Evolutionary conservation across 2,797 vertebrate genomes (phyloP), one percentile per base, ranked within the genome.

Genomic region (Zalophus californianus): DNA sequence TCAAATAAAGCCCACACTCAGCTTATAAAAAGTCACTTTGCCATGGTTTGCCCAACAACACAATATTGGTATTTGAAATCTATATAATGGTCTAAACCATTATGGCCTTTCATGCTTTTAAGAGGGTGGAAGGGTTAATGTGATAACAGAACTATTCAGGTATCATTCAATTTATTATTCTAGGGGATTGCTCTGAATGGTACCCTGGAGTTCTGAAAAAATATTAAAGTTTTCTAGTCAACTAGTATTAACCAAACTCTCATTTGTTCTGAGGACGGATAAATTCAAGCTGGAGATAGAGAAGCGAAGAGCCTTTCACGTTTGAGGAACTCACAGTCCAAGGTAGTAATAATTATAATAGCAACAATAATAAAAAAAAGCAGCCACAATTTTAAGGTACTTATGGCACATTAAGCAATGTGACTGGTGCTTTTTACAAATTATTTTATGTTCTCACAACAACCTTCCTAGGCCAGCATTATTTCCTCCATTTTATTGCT

Each of bases 271-370:
- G 60, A 97, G 44, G 60, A 96, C 48, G 62, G 32, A 15, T 92
- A 77, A 48, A 90, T 79, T 87, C 73, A 64, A 94, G 27, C 52
- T 91, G 70, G 83, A 95, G 29, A 56, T 25, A 64, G n/a, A 86
- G 16, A 84, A 14, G 58, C 21, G 8, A 94, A 64, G 35, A 23
- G 14, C 25, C 27, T 86, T 87, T 82, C 66, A 27, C 21, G 62
- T 16, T 52, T n/a, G 11, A 90, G 23, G 27, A 78, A 48, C 48
- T 83, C n/a, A 70, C 1, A 23, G 72, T 64, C n/a, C 1, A 14
- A 41, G 25, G 54, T 44, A 58, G 64, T 23, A 78, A 5, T 75
- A 72, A 82, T 35, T 64, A 56, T 10, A 62, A 54, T 7, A 70
- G 12, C n/a, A 60, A 44, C 16, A 54, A 54, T 35, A 72, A 62